Conservation (phyloP, 2,113 vertebrate species). For the Mellivora capensis region DNA sequence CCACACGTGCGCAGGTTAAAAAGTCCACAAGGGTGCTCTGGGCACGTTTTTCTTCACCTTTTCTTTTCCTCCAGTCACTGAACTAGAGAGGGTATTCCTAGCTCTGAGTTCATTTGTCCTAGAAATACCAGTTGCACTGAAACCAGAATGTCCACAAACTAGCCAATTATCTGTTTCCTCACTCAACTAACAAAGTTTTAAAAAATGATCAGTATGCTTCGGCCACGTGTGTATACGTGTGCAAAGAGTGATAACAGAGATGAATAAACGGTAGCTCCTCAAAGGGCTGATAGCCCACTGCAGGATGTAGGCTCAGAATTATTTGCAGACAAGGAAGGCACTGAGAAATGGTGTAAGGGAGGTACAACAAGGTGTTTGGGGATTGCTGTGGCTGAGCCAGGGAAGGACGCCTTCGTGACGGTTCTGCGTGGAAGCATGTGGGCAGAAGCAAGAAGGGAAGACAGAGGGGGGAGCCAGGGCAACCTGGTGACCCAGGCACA, state of each 20-base stretch:
- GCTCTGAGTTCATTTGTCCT: not conserved
- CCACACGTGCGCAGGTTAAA: not conserved
- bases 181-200: not conserved
- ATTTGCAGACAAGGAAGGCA: not conserved
- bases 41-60: not conserved
- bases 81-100: not conserved
- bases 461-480: no score
- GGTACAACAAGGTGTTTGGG: not conserved
- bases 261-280: not conserved
- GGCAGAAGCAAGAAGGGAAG: not conserved
- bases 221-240: not conserved
- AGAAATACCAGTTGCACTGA: not conserved
- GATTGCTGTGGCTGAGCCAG: not conserved
- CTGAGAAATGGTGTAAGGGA: not conserved
- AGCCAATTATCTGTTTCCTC: not conserved
- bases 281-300: not conserved
- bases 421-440: rapidly evolving
- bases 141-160: not conserved
- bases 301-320: not conserved
- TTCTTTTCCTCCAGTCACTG: not conserved
- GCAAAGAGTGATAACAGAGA: not conserved
- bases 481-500: not conserved
- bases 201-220: not conserved
- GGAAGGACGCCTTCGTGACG: not conserved
- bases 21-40: not conserved